phyloP scores from a whole-genome alignment of 37 sponge, comb jelly and placozoan genomes.

The Theonella swinhoei region DNA sequence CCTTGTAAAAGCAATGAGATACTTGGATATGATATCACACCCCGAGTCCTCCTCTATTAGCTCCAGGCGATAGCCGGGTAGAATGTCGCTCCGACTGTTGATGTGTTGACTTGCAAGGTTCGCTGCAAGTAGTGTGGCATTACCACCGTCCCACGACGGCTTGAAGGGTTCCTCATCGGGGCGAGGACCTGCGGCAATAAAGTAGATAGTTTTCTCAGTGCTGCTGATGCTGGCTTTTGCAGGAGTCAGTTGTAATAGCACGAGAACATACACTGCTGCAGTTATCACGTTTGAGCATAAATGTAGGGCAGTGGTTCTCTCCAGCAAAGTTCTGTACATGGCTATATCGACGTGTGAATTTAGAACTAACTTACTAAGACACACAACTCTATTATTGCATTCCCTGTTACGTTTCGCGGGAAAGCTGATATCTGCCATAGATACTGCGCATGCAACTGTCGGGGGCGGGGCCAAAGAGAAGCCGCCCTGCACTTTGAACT shows the following conservation, averaged over 20 bases:
- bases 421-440: not conserved
- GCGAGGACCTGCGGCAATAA: not conserved
- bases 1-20: not conserved
- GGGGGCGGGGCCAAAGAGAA: no score
- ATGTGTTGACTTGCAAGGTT: slow-evolving; percentile 11
- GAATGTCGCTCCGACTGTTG: slow-evolving; percentile 10
- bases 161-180: not conserved
- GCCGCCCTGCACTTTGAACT: no score
- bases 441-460: not conserved
- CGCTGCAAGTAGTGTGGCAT: not conserved
- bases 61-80: slow-evolving; percentile 1
- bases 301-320: no score
- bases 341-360: no score
- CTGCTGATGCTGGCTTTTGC: no score
- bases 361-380: no score
- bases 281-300: no score
- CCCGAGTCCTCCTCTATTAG: slow-evolving; percentile 7
- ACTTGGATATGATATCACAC: not conserved
- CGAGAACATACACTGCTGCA: no score
- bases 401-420: not conserved
- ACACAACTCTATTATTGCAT: no score
- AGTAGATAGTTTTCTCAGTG: not conserved
- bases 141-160: slow-evolving; percentile 1
- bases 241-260: no score
- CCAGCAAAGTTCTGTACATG: no score